Evolutionary conservation across 2,888 invertebrate species (phyloP).

Genomic region (Amphiduros pacificus): DNA sequence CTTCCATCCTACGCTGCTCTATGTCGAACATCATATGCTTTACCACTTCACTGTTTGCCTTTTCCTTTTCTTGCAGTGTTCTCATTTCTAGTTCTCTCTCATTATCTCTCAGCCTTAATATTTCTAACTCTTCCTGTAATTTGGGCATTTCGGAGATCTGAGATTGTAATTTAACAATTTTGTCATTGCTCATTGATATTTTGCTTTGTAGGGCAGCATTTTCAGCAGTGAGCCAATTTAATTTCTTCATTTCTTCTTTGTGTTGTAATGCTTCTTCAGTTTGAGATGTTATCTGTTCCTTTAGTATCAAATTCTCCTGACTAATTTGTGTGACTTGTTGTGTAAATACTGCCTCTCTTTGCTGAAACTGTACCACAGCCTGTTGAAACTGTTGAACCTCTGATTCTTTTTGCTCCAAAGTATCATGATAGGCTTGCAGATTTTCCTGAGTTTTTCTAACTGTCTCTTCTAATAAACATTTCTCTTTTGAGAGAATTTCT

Average conservation of each 20-base stretch:
- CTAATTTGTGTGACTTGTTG: conserved; percentile 1
- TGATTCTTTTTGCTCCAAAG: too few species aligned
- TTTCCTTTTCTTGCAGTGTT: conserved; percentile 10
- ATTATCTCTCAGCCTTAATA: not conserved
- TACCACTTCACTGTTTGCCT: conserved; percentile 22
- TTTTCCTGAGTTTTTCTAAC: conserved; percentile 1
- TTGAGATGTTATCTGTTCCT: not conserved
- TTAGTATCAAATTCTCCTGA: conserved; percentile 1
- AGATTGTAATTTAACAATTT: too few species aligned
- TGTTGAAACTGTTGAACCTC: not conserved
- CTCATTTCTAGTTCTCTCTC: not conserved
- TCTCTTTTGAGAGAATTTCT: not conserved
- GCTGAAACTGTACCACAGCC: not conserved
- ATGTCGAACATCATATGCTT: conserved; percentile 29
- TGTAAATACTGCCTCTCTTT: not conserved
- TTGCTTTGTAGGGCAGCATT: too few species aligned
- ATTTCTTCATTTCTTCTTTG: not conserved
- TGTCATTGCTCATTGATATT: too few species aligned
- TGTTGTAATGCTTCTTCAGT: not conserved
- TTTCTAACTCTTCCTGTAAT: not conserved
- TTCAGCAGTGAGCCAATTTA: too few species aligned
- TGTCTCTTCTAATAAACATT: not conserved
- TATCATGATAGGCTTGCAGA: conserved; percentile 3
- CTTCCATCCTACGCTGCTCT: conserved; percentile 16
- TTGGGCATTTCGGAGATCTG: too few species aligned